Evolutionary conservation across 2,797 vertebrate genomes (phyloP).

Genomic region (Rhodeus uyekii): DNA sequence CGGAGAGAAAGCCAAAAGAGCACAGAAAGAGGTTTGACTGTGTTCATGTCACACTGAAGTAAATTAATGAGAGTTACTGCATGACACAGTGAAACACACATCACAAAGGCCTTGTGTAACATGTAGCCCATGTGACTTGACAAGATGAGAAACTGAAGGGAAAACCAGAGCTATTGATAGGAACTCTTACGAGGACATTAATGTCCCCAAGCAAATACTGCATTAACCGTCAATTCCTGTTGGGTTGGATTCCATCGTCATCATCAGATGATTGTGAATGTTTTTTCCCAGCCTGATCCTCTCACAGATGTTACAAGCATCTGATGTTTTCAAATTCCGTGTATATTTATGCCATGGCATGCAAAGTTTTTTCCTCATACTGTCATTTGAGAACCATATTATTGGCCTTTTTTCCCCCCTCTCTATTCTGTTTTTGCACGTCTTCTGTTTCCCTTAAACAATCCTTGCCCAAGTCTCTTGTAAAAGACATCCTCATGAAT

Average conservation of each 20-base stretch:
- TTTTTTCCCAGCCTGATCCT: background rate
- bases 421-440: background rate
- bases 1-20: background rate
- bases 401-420: too few species aligned
- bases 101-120: conserved; percentile 32
- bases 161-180: conserved; percentile 19
- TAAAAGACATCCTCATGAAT: conserved; percentile 6
- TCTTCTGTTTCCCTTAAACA: background rate
- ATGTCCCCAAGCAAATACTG: conserved; percentile 7
- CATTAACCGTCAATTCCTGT: conserved; percentile 34
- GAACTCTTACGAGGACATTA: conserved; percentile 12
- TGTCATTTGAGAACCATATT: background rate
- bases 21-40: conserved; percentile 3
- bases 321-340: conserved; percentile 29
- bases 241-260: conserved; percentile 33
- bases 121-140: conserved; percentile 19
- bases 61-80: background rate
- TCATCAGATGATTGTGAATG: background rate
- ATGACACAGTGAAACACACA: background rate
- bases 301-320: background rate
- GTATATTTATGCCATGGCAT: background rate
- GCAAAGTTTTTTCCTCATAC: background rate
- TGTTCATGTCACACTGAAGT: background rate
- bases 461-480: background rate
- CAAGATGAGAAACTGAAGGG: background rate